phyloP scores from a whole-genome alignment of 2,888 invertebrate genomes.

The Oconnorella tubifera region DNA sequence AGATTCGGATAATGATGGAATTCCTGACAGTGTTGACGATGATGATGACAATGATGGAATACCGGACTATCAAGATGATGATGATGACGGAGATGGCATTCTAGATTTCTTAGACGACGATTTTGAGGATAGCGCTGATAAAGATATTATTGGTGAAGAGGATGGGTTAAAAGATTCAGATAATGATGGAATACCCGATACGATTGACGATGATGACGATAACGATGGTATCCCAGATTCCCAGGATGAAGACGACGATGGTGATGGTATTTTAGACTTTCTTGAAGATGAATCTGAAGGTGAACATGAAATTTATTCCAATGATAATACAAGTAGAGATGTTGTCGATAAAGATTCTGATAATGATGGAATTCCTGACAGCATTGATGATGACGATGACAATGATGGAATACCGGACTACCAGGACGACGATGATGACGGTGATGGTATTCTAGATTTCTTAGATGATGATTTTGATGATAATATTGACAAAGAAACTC shows the following conservation, averaged over 20 bases:
- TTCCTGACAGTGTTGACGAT: constrained; percentile 40
- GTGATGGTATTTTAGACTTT: constrained; percentile 33
- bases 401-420: constrained; percentile 6
- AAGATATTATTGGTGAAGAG: constrained; percentile 41
- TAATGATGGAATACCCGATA: constrained; percentile 1
- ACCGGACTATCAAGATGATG: constrained; percentile 37
- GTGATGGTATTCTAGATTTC: too few species aligned
- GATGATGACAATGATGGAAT: constrained; percentile 36
- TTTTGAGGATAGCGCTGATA: constrained; percentile 7
- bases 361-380: constrained; percentile 42
- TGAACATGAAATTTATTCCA: too few species aligned
- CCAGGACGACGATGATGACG: not conserved
- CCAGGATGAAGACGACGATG: constrained; percentile 4
- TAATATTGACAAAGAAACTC: not conserved
- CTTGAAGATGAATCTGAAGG: too few species aligned
- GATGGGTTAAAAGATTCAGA: constrained; percentile 36
- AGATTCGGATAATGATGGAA: constrained; percentile 39
- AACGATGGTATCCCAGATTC: not conserved
- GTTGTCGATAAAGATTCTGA: constrained; percentile 28
- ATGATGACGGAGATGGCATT: constrained; percentile 38
- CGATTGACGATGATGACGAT: constrained; percentile 1
- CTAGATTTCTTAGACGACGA: constrained; percentile 25
- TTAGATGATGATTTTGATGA: not conserved
- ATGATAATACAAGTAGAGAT: too few species aligned
- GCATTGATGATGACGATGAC: constrained; percentile 17